A percentile compares a stretch with the other conserved stretches of the same genome.
These are phyloP conservation scores for Scotopteryx bipunctaria DNA, from an alignment of 2,888 invertebrate genomes.

Conservation along the genomic window DNA sequence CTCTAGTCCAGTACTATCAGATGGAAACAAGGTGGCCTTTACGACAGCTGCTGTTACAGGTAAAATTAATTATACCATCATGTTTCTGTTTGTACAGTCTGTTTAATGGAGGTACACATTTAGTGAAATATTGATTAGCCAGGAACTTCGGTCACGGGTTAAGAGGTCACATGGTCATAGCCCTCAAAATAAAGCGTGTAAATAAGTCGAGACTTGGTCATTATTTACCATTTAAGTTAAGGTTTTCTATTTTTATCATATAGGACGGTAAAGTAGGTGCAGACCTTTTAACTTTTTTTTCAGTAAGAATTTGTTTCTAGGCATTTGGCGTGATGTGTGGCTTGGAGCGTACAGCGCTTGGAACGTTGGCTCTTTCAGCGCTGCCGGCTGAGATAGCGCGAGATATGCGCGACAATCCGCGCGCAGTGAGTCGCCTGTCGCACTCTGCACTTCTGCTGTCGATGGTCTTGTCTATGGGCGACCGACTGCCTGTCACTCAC, in stretches of 20 bases:
- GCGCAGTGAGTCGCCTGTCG: conserved; percentile 90
- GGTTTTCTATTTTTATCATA: too few relatives aligned
- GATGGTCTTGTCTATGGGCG: conserved; percentile 95
- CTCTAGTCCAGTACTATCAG: conserved; percentile 96
- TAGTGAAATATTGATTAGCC: too few relatives aligned
- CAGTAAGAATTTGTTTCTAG: too few relatives aligned
- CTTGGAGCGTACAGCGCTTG: conserved; percentile 90
- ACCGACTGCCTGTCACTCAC: conserved; percentile 94
- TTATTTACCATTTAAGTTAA: too few relatives aligned
- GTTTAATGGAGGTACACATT: too few relatives aligned
- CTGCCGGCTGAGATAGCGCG: conserved; percentile 95
- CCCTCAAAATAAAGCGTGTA: too few relatives aligned
- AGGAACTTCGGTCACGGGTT: too few relatives aligned
- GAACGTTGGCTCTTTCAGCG: conserved; percentile 93
- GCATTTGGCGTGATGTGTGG: conserved; percentile 95
- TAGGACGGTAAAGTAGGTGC: too few relatives aligned
- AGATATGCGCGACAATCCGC: conserved; percentile 90
- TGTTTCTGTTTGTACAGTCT: too few relatives aligned
- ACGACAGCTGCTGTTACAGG: conserved; percentile 88
- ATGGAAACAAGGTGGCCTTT: conserved; percentile 96
- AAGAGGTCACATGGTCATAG: too few relatives aligned
- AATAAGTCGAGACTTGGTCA: too few relatives aligned
- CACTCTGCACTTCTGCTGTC: conserved; percentile 93
- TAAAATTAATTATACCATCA: conserved; percentile 37
- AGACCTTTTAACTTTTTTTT: too few relatives aligned